Evolutionary conservation across 2,888 invertebrate genomes (phyloP).

Genomic region (Netelia fuscicornis): DNA sequence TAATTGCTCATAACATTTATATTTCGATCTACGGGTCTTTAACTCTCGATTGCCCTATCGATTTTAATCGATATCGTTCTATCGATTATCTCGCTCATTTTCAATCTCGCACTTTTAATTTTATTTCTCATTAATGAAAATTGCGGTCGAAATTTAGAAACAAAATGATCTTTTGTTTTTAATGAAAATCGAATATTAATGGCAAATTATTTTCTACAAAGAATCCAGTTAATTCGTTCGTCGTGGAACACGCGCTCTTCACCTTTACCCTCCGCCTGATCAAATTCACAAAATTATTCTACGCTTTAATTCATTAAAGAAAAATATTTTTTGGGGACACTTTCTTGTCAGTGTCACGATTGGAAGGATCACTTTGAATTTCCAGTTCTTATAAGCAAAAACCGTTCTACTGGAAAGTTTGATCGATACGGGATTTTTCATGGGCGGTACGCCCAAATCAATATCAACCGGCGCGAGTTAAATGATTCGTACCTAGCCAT

Average conservation of each 20-base stretch:
- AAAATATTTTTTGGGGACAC: not conserved
- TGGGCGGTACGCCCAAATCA: constrained; percentile 51
- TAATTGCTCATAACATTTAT: no score
- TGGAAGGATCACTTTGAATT: not conserved
- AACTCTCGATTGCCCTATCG: no score
- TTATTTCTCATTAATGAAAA: no score
- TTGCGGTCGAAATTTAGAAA: no score
- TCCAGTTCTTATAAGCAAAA: not conserved
- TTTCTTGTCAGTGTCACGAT: not conserved
- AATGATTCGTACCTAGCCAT: constrained; percentile 39
- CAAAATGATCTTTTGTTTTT: no score
- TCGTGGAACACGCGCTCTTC: no score
- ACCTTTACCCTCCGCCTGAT: no score
- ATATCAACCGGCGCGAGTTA: constrained; percentile 48
- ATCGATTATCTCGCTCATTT: not conserved
- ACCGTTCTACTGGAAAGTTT: constrained; percentile 7
- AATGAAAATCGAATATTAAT: no score
- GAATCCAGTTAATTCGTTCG: no score
- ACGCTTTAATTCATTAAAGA: not conserved
- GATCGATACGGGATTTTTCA: constrained; percentile 28
- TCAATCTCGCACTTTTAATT: not conserved
- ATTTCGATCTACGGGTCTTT: no score
- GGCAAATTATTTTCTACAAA: no score
- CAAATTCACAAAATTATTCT: not conserved
- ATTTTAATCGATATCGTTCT: no score